Evolutionary conservation across 37 sponge, comb jelly and placozoan genomes (phyloP), one percentile per base, ranked within the genome.

Genomic region (Eunapius fragilis): DNA sequence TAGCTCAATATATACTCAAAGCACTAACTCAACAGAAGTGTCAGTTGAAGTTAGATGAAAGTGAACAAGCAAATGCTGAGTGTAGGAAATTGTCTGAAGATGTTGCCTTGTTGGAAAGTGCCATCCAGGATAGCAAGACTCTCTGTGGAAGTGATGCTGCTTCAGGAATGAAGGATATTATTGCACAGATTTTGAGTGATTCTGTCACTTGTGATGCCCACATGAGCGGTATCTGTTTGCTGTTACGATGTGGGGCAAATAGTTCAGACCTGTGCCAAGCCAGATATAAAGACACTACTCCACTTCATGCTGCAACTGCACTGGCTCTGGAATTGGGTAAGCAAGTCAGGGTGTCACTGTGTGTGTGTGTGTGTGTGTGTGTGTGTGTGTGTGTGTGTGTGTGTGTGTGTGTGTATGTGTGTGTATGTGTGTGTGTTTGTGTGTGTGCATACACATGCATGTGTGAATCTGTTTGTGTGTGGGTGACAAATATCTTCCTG

Each of bases 271-370:
- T 70, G 70, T 70, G 70, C 38, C 70, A 71, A 70, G 82, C 50
- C 34, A 34, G 72, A 34, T 70, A 50, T 70, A 1, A 58, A 17
- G 14, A 58, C 1, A 17, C 58, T 58, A 58, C 58, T 1, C 58
- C 58, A 37, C 71, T 50, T 41, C 35, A 26, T 89, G 69, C 12
- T 92, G 78, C 34, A 31, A 69, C 25, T 25, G 22, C 14, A 23
- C 82, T 31, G 74, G 89, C 25, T 45, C 82, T 30, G 93, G 89
- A 35, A 89, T 70, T 77, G 89, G 83, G 37, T 92, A 89, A 79
- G 79, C 89, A 89, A 89, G 37, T 23, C 12, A 2, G 31, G 48
- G 2, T 31, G 17, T n/a, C 24, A 26, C 6, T 41, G 41, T 6
- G 6, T 41, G 41, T 23, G 23, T 71, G 67, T 86, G 41, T 9